Percentiles rank a stretch among this genome's conserved stretches.
Evolutionary conservation across 1,140 invertebrate genomes (phyloP).

Genomic region (Drosophila mayri): DNA sequence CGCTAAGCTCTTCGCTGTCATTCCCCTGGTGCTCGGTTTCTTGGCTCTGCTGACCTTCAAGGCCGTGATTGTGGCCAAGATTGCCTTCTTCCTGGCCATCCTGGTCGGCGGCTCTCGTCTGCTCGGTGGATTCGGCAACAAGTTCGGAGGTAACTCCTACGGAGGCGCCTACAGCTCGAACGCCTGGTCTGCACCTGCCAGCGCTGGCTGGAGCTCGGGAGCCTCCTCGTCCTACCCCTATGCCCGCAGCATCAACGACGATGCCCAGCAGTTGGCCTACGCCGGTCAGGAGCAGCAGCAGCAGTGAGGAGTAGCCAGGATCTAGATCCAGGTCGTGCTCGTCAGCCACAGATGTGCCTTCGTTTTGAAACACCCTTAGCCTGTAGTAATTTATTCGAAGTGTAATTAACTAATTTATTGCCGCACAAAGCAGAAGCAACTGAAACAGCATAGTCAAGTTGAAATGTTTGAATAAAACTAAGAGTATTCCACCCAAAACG

Average conservation of each 20-base stretch:
- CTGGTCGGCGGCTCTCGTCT: constrained; percentile 89
- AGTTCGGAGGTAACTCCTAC: constrained; percentile 65
- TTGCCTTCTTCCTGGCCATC: constrained; percentile 90
- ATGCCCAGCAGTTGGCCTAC: constrained; percentile 85
- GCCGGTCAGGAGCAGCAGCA: constrained; percentile 56
- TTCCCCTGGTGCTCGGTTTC: constrained; percentile 89
- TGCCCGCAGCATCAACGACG: constrained; percentile 85
- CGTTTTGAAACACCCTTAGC: constrained; percentile 63
- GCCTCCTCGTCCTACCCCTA: constrained; percentile 86
- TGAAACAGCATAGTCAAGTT: constrained; percentile 55
- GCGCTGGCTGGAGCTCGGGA: constrained; percentile 84
- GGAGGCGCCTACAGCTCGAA: constrained; percentile 78
- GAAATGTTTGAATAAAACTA: constrained; percentile 70
- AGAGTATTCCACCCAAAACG: constrained; percentile 42
- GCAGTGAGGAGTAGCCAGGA: constrained; percentile 23
- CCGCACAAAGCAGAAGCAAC: constrained; percentile 32
- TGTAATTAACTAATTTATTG: constrained; percentile 77
- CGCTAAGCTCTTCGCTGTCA: constrained; percentile 89
- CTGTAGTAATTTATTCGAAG: constrained; percentile 76
- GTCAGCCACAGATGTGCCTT: constrained; percentile 68
- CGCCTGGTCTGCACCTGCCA: constrained; percentile 72
- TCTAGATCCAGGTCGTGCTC: constrained; percentile 17
- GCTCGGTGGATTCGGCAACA: constrained; percentile 86
- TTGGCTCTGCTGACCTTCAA: constrained; percentile 90
- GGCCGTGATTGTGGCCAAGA: constrained; percentile 90